Conservation (phyloP, 2,797 vertebrate species). For the Gadopsis marmoratus region DNA sequence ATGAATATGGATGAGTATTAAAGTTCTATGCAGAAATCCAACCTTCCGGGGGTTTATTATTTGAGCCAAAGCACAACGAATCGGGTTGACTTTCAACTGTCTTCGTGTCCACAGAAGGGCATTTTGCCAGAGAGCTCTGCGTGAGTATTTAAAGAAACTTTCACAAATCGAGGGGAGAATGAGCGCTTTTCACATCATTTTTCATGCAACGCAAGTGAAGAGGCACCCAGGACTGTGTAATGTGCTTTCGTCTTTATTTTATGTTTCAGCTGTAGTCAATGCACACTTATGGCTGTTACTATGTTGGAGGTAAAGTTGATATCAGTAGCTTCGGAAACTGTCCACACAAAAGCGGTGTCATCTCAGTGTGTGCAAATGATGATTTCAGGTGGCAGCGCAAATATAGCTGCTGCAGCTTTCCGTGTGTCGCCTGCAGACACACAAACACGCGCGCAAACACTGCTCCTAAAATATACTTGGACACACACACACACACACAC, state of each 20-base stretch:
- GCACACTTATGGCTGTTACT: constrained; percentile 42
- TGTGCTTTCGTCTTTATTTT: constrained; percentile 59
- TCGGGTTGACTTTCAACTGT: constrained; percentile 79
- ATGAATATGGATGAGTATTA: constrained; percentile 86
- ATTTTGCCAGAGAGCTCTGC: constrained; percentile 72
- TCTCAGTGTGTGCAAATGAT: constrained; percentile 48
- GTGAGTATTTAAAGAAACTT: constrained; percentile 75
- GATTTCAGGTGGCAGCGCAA: constrained; percentile 63
- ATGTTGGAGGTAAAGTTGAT: constrained; percentile 49
- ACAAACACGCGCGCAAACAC: constrained; percentile 21
- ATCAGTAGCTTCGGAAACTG: constrained; percentile 1
- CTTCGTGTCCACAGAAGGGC: constrained; percentile 76
- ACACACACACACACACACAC: constrained; percentile 35
- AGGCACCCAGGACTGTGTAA: constrained; percentile 56
- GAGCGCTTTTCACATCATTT: constrained; percentile 61
- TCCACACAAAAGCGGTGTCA: constrained; percentile 33
- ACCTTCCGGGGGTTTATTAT: constrained; percentile 79
- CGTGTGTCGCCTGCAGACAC: constrained; percentile 9
- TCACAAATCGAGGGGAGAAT: constrained; percentile 53
- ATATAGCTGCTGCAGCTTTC: constrained; percentile 43
- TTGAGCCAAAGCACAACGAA: constrained; percentile 75
- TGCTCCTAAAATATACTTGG: constrained; percentile 50
- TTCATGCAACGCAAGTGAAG: constrained; percentile 63
- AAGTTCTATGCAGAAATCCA: constrained; percentile 75
- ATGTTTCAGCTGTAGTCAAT: constrained; percentile 44